A percentile compares a stretch with the other conserved stretches of the same genome.
phyloP scores from a whole-genome alignment of 2,113 vertebrate genomes.

The Cryptomyrus ogoouensis region DNA sequence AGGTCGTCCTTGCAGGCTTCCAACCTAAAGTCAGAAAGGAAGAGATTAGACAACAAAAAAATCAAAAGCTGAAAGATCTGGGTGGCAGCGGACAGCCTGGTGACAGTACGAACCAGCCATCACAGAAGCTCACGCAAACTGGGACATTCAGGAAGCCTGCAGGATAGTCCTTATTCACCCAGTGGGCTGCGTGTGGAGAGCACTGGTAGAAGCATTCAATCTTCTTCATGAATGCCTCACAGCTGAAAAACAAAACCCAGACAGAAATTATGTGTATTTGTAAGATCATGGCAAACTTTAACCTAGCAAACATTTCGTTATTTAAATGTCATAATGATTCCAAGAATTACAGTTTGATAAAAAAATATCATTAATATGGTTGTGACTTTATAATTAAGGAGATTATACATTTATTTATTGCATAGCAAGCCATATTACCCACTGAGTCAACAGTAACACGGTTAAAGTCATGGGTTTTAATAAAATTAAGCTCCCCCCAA shows the following conservation, averaged over 20 bases:
- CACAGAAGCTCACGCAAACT: slow-evolving; percentile 56
- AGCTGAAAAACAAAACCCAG: slow-evolving; percentile 41
- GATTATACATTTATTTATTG: background rate
- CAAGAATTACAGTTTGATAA: background rate
- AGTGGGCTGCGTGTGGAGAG: slow-evolving; percentile 52
- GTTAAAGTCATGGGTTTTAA: background rate
- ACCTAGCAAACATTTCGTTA: background rate
- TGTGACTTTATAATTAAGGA: background rate
- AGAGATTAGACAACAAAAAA: background rate
- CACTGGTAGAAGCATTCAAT: slow-evolving; percentile 63
- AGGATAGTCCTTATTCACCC: slow-evolving; percentile 43
- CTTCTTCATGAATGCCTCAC: slow-evolving; percentile 61
- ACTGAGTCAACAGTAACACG: background rate
- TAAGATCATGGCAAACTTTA: background rate
- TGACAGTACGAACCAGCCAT: slow-evolving; percentile 50
- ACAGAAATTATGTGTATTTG: background rate
- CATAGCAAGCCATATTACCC: background rate
- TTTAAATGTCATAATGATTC: background rate
- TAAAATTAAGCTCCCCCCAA: background rate
- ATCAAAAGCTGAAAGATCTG: background rate
- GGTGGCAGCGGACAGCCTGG: background rate
- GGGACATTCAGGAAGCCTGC: slow-evolving; percentile 49
- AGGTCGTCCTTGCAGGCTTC: slow-evolving; percentile 57
- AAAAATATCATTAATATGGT: background rate
- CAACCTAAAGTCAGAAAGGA: slow-evolving; percentile 46